Evolutionary conservation across 2,888 invertebrate species (phyloP).

Genomic region (Diaphora mendica): DNA sequence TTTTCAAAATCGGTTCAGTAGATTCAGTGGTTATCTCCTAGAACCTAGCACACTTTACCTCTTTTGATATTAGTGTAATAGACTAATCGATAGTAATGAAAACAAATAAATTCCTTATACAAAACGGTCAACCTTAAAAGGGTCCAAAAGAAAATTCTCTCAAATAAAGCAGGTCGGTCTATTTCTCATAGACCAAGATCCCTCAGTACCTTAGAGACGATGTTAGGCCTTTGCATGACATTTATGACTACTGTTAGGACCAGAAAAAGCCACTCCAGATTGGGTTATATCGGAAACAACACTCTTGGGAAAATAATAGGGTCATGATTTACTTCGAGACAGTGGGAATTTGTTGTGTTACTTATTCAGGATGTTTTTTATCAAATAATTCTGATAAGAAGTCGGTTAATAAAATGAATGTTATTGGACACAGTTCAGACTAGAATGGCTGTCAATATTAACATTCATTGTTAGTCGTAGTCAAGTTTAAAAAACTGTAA

Average conservation of each 20-base stretch:
- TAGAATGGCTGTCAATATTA: too few relatives aligned
- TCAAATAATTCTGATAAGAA: background rate
- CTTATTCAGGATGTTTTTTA: background rate
- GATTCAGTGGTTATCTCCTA: too few relatives aligned
- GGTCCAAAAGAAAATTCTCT: background rate
- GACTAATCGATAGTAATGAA: too few relatives aligned
- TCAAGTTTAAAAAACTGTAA: too few relatives aligned
- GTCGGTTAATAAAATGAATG: too few relatives aligned
- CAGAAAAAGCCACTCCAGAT: slow-evolving; percentile 10
- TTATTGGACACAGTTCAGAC: too few relatives aligned
- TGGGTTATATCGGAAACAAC: slow-evolving; percentile 4
- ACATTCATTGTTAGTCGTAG: too few relatives aligned
- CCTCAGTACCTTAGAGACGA: slow-evolving; percentile 8
- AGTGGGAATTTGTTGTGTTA: background rate
- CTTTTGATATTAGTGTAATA: too few relatives aligned
- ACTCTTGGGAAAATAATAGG: slow-evolving; percentile 9
- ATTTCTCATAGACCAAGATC: slow-evolving; percentile 11
- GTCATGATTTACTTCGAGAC: slow-evolving; percentile 3
- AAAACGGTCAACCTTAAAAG: background rate
- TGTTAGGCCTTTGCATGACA: slow-evolving; percentile 2
- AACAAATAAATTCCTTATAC: background rate
- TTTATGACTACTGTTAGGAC: slow-evolving; percentile 13
- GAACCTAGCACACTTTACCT: too few relatives aligned
- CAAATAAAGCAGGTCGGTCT: background rate
- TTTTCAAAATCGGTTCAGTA: too few relatives aligned